Evolutionary conservation across 2,113 vertebrate genomes (phyloP).

Genomic region (Asarcornis scutulata): DNA sequence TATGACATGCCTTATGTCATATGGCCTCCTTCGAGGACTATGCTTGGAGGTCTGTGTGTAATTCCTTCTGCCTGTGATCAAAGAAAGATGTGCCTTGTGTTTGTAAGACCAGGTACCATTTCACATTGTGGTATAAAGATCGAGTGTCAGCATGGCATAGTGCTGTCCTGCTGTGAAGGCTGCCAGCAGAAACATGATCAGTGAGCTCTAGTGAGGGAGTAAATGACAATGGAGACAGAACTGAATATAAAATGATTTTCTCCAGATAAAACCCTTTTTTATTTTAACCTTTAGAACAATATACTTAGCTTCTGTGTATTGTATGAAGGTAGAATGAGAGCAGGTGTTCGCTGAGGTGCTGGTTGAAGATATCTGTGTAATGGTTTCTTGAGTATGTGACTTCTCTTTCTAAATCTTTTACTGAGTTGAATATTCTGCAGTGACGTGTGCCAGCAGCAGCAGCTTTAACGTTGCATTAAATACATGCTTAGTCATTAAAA

Average conservation of each 20-base stretch:
- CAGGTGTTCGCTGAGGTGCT: neutral
- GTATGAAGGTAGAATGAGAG: neutral
- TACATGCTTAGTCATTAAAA: neutral
- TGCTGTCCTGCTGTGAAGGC: neutral
- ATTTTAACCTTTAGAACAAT: neutral
- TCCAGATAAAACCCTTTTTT: neutral
- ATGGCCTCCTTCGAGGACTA: neutral
- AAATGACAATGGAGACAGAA: neutral
- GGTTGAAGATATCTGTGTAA: neutral
- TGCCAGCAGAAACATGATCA: neutral
- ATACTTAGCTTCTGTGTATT: neutral
- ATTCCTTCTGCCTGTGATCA: neutral
- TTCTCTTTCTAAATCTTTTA: neutral
- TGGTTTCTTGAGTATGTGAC: neutral
- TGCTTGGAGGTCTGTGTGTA: neutral
- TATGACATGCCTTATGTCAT: neutral
- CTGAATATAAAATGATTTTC: neutral
- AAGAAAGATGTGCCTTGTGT: neutral
- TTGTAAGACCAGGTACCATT: neutral
- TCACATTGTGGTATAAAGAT: neutral
- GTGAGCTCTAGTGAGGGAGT: neutral
- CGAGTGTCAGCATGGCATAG: neutral
- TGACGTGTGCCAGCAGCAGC: neutral
- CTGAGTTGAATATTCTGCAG: neutral
- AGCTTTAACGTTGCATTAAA: neutral